phyloP scores from a whole-genome alignment of 2,888 invertebrate genomes.

The Clusia tigrina region DNA sequence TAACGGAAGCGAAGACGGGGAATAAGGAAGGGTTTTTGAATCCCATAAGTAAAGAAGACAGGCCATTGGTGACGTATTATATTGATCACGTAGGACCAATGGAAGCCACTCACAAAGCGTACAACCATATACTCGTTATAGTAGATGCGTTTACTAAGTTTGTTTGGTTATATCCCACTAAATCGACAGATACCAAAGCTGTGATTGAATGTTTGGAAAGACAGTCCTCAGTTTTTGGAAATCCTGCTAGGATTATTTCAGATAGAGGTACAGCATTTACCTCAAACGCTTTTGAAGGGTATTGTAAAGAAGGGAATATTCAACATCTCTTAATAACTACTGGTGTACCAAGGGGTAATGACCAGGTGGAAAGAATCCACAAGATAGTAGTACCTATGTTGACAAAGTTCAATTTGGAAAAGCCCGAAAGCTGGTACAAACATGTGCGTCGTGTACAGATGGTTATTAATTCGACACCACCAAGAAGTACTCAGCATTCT shows the following conservation, averaged over 20 bases:
- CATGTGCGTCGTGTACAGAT: slow-evolving; percentile 27
- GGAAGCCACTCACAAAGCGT: slow-evolving; percentile 18
- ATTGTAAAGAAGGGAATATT: slow-evolving; percentile 45
- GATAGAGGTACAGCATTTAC: slow-evolving; percentile 25
- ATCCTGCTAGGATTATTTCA: not conserved
- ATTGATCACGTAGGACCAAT: slow-evolving; percentile 27
- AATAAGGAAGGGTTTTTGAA: slow-evolving; percentile 27
- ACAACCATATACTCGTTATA: slow-evolving; percentile 17
- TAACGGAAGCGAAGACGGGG: slow-evolving; percentile 28
- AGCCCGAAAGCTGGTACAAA: slow-evolving; percentile 46
- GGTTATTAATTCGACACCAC: slow-evolving; percentile 22
- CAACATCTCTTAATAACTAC: slow-evolving; percentile 46
- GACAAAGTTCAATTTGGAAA: slow-evolving; percentile 50
- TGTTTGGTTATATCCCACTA: slow-evolving; percentile 13
- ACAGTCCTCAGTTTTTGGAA: slow-evolving; percentile 5
- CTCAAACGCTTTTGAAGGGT: slow-evolving; percentile 43
- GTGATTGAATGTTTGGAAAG: not conserved
- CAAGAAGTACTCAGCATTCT: slow-evolving; percentile 7
- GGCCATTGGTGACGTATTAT: slow-evolving; percentile 4
- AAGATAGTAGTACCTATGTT: slow-evolving; percentile 48
- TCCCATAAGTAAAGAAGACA: slow-evolving; percentile 28
- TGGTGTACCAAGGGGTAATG: slow-evolving; percentile 52
- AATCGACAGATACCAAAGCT: not conserved
- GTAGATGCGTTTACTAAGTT: slow-evolving; percentile 18
- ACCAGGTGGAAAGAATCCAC: slow-evolving; percentile 53